Conservation (phyloP, 1,140 invertebrate species). For the Cotesia chilonis region DNA sequence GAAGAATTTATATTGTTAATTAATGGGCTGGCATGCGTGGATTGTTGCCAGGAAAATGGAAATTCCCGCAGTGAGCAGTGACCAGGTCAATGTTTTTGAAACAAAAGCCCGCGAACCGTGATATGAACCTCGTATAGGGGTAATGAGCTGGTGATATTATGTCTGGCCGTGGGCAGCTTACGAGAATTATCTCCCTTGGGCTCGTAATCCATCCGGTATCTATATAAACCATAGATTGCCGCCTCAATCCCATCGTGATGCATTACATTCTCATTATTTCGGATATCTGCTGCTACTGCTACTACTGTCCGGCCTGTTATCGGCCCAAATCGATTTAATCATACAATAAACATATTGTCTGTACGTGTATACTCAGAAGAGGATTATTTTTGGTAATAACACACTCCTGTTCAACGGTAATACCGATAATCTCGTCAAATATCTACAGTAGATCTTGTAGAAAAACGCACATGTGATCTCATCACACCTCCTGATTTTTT, state of each 20-base stretch:
- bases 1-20: conserved; percentile 32
- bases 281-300: no score
- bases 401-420: no score
- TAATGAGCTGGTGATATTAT: conserved; percentile 55
- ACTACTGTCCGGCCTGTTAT: no score
- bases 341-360: no score
- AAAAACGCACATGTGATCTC: no score
- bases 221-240: conserved; percentile 42
- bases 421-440: no score
- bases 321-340: no score
- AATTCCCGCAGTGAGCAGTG: conserved; percentile 17
- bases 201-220: conserved; percentile 47
- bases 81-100: conserved; percentile 48
- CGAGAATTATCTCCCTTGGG: conserved; percentile 15
- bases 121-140: conserved; percentile 43
- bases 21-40: conserved; percentile 23
- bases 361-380: no score
- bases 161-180: conserved; percentile 23
- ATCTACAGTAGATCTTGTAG: no score
- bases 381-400: no score
- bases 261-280: no score
- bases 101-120: conserved; percentile 45
- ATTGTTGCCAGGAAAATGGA: conserved; percentile 23
- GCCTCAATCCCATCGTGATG: conserved; percentile 3
- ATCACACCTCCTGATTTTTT: no score